These are phyloP conservation scores for Craterocephalus amniculus DNA, from an alignment of 2,797 vertebrate species.

Conservation along the genomic window DNA sequence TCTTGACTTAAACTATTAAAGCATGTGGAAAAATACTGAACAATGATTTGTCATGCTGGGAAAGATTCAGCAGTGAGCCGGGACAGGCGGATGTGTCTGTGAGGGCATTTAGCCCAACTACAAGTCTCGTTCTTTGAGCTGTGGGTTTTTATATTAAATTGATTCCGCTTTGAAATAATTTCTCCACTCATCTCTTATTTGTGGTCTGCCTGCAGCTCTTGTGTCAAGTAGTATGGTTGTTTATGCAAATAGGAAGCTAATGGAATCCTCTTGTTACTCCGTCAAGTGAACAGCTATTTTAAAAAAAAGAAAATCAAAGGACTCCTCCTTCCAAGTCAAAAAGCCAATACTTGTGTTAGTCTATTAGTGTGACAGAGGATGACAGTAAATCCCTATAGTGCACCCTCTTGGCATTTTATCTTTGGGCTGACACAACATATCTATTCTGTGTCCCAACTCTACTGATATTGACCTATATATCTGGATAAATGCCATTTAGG, in stretches of 20 bases:
- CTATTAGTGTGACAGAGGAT: conserved; percentile 60
- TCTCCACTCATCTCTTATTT: conserved; percentile 49
- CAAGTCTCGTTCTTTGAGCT: conserved; percentile 39
- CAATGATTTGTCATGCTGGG: conserved; percentile 23
- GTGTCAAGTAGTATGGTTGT: conserved; percentile 39
- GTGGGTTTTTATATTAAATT: conserved; percentile 52
- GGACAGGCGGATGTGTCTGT: conserved; percentile 15
- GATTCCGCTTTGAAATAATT: conserved; percentile 57
- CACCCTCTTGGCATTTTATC: conserved; percentile 70
- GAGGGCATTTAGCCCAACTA: conserved; percentile 41
- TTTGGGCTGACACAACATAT: conserved; percentile 59
- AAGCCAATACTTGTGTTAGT: conserved; percentile 54
- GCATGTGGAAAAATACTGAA: conserved; percentile 34
- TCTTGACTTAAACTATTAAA: background rate
- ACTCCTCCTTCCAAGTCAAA: conserved; percentile 33
- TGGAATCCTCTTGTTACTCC: conserved; percentile 43
- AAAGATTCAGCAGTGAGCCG: conserved; percentile 6
- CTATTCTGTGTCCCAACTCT: conserved; percentile 58
- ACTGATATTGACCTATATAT: conserved; percentile 64
- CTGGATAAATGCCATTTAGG: conserved; percentile 64
- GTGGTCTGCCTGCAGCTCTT: conserved; percentile 34
- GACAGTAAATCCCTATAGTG: conserved; percentile 66
- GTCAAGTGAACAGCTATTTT: conserved; percentile 29
- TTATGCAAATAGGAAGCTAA: conserved; percentile 57
- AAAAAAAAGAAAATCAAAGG: conserved; percentile 34